Percentiles rank a stretch among this genome's conserved stretches.
Evolutionary conservation across 2,797 vertebrate species (phyloP).

Genomic region (Eulemur coronatus): DNA sequence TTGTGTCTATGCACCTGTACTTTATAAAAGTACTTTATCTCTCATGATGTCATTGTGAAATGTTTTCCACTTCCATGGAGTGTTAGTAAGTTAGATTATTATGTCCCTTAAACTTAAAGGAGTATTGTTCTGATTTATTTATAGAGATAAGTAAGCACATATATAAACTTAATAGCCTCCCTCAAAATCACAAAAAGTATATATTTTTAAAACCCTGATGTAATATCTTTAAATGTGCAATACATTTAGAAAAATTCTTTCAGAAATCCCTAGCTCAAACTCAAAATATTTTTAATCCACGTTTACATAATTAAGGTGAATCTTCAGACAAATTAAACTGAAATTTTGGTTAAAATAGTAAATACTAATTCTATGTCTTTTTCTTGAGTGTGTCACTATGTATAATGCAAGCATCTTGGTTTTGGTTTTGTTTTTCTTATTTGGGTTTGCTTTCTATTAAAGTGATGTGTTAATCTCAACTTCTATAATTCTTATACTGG

Average conservation of each 20-base stretch:
- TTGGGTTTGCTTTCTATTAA: not conserved
- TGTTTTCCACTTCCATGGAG: not conserved
- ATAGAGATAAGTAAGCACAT: not conserved
- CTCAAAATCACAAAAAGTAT: not conserved
- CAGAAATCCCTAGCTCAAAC: not conserved
- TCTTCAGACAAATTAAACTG: not conserved
- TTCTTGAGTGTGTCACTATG: not conserved
- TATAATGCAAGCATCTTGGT: not conserved
- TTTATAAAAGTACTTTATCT: not conserved
- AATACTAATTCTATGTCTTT: not conserved
- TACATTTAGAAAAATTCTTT: not conserved
- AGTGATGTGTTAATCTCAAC: not conserved
- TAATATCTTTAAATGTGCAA: not conserved
- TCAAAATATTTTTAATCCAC: slow-evolving; percentile 17
- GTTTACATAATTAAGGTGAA: not conserved
- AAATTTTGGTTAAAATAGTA: not conserved
- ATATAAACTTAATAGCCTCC: not conserved
- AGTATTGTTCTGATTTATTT: not conserved
- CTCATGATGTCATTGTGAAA: not conserved
- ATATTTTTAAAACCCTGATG: not conserved
- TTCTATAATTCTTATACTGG: not conserved
- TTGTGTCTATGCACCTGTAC: not conserved
- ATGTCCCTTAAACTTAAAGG: not conserved
- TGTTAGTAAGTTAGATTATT: not conserved
- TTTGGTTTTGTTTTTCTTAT: not conserved